Evolutionary conservation across 2,113 vertebrate genomes (phyloP).

Genomic region (Campylomormyrus numenius): DNA sequence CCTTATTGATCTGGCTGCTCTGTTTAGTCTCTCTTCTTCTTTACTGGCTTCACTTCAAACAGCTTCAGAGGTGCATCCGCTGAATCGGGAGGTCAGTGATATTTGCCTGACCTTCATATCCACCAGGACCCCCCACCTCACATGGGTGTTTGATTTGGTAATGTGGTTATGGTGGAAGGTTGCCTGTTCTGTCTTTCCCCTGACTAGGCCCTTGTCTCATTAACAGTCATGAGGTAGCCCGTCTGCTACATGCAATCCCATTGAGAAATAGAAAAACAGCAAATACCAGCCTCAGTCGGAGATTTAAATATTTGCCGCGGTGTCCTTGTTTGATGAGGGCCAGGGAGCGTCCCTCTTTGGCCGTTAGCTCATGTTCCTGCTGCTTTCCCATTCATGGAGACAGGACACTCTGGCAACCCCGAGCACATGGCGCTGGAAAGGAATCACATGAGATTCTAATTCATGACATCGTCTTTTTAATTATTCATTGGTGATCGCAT

Average conservation of each 20-base stretch:
- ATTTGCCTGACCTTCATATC: conserved; percentile 37
- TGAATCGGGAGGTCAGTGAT: conserved; percentile 19
- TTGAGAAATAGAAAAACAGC: neutral
- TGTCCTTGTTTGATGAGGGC: neutral
- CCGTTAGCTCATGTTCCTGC: neutral
- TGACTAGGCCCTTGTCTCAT: neutral
- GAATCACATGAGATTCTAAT: neutral
- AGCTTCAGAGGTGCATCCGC: conserved; percentile 26
- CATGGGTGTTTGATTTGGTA: neutral
- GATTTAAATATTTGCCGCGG: neutral
- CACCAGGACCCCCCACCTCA: neutral
- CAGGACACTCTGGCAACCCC: neutral
- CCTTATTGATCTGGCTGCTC: conserved; percentile 24
- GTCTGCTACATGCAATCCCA: neutral
- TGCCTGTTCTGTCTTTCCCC: neutral
- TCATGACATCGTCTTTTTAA: neutral
- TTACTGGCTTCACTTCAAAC: conserved; percentile 28
- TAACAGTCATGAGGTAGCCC: neutral
- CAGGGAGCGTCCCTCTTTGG: neutral
- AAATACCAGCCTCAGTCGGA: neutral
- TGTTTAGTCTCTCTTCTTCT: conserved; percentile 30
- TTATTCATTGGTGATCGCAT: neutral
- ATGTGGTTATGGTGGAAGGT: neutral
- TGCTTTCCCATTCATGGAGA: neutral
- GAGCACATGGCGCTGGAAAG: neutral